These are phyloP conservation scores for Taphrorychus bicolor DNA, from an alignment of 2,888 invertebrate species.

Conservation along the genomic window DNA sequence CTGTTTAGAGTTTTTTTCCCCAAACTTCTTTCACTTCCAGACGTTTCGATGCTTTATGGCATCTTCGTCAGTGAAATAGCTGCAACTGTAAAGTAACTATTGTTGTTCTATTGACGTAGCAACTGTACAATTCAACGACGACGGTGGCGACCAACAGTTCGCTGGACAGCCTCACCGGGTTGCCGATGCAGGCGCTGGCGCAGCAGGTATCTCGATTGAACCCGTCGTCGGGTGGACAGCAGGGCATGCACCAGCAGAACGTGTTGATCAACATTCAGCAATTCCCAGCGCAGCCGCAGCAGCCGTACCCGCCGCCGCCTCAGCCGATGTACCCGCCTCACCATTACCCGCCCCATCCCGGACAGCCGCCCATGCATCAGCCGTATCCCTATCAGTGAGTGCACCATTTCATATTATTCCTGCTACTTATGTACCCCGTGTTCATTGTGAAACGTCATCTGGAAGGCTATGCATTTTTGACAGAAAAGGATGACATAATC, in stretches of 20 bases:
- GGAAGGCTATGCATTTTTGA: no score
- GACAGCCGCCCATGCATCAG: conserved; percentile 57
- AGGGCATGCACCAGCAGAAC: conserved; percentile 67
- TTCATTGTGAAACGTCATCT: no score
- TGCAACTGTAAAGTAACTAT: no score
- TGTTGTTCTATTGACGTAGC: conserved; percentile 48
- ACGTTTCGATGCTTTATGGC: no score
- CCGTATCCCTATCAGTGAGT: conserved; percentile 58
- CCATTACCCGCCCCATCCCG: conserved; percentile 57
- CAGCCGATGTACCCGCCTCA: conserved; percentile 59
- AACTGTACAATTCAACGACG: conserved; percentile 53
- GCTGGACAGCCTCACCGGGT: conserved; percentile 54
- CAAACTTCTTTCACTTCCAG: no score
- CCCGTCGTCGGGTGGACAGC: conserved; percentile 51
- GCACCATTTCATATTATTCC: background rate
- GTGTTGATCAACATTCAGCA: conserved; percentile 72
- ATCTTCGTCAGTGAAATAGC: no score
- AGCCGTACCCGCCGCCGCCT: conserved; percentile 53
- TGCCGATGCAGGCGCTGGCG: conserved; percentile 61
- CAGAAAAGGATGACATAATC: no score
- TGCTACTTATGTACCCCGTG: no score
- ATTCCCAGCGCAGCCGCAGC: conserved; percentile 63
- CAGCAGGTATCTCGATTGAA: conserved; percentile 60
- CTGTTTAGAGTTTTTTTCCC: no score
- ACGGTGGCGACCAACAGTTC: conserved; percentile 37